These are phyloP conservation scores for Bovichtus diacanthus DNA, from an alignment of 2,797 vertebrate genomes.

Conservation along the genomic window DNA sequence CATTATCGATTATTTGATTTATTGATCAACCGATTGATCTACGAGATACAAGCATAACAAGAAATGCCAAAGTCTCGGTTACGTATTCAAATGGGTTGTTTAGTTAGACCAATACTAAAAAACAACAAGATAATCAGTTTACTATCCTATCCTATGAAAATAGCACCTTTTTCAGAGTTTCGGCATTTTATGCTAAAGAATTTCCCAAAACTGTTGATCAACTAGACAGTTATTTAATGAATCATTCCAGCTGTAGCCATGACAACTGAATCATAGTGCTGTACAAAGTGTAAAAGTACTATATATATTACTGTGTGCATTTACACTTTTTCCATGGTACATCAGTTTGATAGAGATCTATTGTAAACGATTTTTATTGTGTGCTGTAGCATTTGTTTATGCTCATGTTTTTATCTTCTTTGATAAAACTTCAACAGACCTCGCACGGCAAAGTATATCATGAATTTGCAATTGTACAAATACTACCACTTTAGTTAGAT, in stretches of 20 bases:
- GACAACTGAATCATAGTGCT: not conserved
- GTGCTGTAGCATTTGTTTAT: not conserved
- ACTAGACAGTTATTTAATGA: not conserved
- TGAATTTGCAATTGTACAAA: conserved; percentile 1
- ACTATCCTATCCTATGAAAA: not conserved
- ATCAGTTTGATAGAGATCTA: not conserved
- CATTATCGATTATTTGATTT: not conserved
- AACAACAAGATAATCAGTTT: not conserved
- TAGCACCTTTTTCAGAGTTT: no score
- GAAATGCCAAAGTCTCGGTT: not conserved
- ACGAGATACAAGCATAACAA: not conserved
- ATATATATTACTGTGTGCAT: not conserved
- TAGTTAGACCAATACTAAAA: not conserved
- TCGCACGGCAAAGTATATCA: not conserved
- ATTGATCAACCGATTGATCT: not conserved
- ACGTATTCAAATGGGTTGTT: not conserved
- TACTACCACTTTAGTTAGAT: conserved; percentile 14
- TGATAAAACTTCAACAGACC: not conserved
- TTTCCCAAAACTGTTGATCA: no score
- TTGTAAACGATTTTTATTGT: not conserved
- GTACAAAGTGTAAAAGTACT: not conserved
- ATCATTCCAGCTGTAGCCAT: not conserved
- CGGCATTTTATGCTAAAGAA: not conserved
- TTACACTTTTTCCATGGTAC: not conserved
- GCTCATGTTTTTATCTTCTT: not conserved